These are phyloP conservation scores for Potamarius usumacintae DNA, from an alignment of 2,113 vertebrate species.

Conservation along the genomic window DNA sequence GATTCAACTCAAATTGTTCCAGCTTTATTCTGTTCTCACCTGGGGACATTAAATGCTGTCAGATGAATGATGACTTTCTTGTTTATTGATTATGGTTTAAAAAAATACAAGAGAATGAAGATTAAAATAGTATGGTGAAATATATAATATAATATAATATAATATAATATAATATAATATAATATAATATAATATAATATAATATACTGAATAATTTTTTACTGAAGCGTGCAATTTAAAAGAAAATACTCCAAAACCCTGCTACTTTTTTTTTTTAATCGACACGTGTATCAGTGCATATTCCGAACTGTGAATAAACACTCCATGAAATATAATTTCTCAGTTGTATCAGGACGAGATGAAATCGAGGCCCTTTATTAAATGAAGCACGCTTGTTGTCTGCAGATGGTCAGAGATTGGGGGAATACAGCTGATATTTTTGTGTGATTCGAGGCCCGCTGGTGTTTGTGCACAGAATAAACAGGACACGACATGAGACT, in stretches of 20 bases:
- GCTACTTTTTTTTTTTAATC: neutral
- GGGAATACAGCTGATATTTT: neutral
- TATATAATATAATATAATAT: neutral
- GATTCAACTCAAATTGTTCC: neutral
- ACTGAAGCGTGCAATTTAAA: neutral
- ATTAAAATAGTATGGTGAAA: neutral
- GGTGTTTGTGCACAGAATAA: neutral
- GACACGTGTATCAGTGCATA: neutral
- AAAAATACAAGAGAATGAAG: neutral
- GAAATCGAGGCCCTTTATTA: constrained; percentile 20
- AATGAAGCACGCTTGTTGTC: constrained; percentile 32
- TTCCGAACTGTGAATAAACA: constrained; percentile 15
- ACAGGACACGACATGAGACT: neutral
- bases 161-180: too few relatives aligned
- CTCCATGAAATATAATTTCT: constrained; percentile 40
- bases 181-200: too few relatives aligned
- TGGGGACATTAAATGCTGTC: neutral
- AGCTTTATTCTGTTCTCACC: neutral
- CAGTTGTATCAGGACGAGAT: constrained; percentile 33
- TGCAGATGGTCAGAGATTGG: constrained; percentile 29
- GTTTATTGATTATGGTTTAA: neutral
- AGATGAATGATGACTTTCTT: neutral
- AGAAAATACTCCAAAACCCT: neutral
- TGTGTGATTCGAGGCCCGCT: neutral
- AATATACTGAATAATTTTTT: too few relatives aligned